Percentiles rank a stretch among this genome's conserved stretches.
These are phyloP conservation scores for Apotomis capreana DNA, from an alignment of 2,888 invertebrate species.

Conservation along the genomic window DNA sequence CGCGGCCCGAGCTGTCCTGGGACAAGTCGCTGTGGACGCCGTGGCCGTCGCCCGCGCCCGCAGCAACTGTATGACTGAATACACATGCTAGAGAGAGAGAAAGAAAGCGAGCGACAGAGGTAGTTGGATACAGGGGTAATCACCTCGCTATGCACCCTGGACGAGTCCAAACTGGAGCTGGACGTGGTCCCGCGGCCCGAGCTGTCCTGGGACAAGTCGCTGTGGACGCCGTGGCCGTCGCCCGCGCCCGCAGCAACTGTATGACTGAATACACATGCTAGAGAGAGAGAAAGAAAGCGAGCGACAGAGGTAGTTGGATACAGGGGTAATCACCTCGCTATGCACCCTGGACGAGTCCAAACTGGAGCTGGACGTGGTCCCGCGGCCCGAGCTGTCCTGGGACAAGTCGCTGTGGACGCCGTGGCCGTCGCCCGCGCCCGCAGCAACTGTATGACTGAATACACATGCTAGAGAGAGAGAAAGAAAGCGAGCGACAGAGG, in stretches of 20 bases:
- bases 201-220: conserved; percentile 73
- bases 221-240: conserved; percentile 76
- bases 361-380: conserved; percentile 70
- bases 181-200: conserved; percentile 72
- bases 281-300: too few species aligned
- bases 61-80: conserved; percentile 46
- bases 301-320: too few species aligned
- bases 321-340: conserved; percentile 59
- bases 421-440: conserved; percentile 75
- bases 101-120: too few species aligned
- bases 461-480: too few species aligned
- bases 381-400: conserved; percentile 73
- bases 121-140: not conserved
- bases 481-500: too few species aligned
- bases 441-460: conserved; percentile 46
- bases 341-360: conserved; percentile 65
- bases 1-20: too few species aligned
- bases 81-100: too few species aligned
- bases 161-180: conserved; percentile 68
- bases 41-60: conserved; percentile 75
- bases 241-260: conserved; percentile 68
- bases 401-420: conserved; percentile 77
- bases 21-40: conserved; percentile 77
- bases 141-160: conserved; percentile 68
- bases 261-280: too few species aligned